These are phyloP conservation scores for Takifugu flavidus DNA, from an alignment of 2,113 vertebrate genomes.

Conservation along the genomic window DNA sequence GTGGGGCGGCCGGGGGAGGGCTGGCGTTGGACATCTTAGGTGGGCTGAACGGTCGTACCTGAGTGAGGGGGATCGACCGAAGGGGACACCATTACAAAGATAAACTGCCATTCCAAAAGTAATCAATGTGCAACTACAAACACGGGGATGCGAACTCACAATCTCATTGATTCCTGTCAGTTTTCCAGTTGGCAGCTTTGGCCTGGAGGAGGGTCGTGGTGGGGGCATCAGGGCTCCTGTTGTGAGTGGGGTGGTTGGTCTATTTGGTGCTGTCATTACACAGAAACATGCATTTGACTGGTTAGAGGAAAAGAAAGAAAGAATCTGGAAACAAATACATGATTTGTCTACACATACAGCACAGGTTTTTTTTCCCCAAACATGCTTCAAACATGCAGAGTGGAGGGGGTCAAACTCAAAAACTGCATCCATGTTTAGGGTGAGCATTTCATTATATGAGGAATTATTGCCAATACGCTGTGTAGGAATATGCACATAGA, in stretches of 20 bases:
- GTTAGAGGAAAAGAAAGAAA: background rate
- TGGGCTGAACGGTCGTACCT: constrained; percentile 94
- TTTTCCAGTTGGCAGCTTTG: constrained; percentile 88
- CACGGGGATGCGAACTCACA: constrained; percentile 72
- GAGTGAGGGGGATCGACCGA: background rate
- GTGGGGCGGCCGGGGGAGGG: constrained; percentile 84
- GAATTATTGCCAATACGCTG: no score
- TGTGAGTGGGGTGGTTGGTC: constrained; percentile 86
- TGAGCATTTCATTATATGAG: no score
- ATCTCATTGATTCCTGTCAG: constrained; percentile 95
- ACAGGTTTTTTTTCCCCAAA: background rate
- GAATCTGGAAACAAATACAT: no score
- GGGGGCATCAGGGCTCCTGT: constrained; percentile 88
- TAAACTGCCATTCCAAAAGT: background rate
- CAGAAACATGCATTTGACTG: constrained; percentile 7
- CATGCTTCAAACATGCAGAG: no score
- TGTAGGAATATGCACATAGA: no score
- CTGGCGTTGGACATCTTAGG: constrained; percentile 83
- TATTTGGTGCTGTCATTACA: constrained; percentile 75
- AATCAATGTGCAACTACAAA: background rate
- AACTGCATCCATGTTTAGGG: no score
- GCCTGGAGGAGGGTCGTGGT: constrained; percentile 90
- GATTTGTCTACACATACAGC: background rate
- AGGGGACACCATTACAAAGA: background rate
- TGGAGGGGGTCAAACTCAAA: no score